Evolutionary conservation across 2,797 vertebrate genomes (phyloP), one percentile per base, ranked within the genome.

Genomic region (Gymnothorax javanicus): DNA sequence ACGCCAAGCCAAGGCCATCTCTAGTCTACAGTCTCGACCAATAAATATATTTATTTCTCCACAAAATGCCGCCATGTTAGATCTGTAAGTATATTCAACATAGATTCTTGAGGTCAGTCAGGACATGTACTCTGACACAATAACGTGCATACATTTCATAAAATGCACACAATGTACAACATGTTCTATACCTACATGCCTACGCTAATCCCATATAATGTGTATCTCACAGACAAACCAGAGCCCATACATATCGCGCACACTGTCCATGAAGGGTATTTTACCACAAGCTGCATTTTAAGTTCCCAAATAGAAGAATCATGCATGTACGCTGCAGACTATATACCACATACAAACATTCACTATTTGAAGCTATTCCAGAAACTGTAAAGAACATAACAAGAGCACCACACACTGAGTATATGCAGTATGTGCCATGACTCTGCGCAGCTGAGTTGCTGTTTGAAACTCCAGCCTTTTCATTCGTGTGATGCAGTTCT

Each of bases 1-100:
- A 86, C 69, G 86, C 17, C 62, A 20, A 57, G 62, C 33, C 52
- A 83, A 67, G 69, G 86, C 69, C 69, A 33, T 56, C 52, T 56
- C 52, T 7, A n/a, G 8, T 54, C 12, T n/a, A 7, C 27, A 23
- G 23, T 54, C 52, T 27, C 33, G 13, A 77, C 15, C 15, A 50
- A 77, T 77, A 52, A 17, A 43, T 13, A 20, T 20, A 81, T 81
- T 8, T 54, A 81, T 54, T 56, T 52, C 82, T 87, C 20, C 62
- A 52, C 50, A 77, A 84, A 17, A 52, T 7, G 17, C 17, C 23
- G 27, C 12, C 25, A 50, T 15, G 12, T 77, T 77, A 23, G 33
- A 77, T 2, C 20, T 11, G 8, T 50, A 27, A n/a, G 15, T 25
- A 69, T 5, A 17, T 12, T 15, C 12, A 33, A 73, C 17, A 73